These are phyloP conservation scores for Urocolius indicus DNA, from an alignment of 2,113 vertebrate genomes.

Conservation along the genomic window DNA sequence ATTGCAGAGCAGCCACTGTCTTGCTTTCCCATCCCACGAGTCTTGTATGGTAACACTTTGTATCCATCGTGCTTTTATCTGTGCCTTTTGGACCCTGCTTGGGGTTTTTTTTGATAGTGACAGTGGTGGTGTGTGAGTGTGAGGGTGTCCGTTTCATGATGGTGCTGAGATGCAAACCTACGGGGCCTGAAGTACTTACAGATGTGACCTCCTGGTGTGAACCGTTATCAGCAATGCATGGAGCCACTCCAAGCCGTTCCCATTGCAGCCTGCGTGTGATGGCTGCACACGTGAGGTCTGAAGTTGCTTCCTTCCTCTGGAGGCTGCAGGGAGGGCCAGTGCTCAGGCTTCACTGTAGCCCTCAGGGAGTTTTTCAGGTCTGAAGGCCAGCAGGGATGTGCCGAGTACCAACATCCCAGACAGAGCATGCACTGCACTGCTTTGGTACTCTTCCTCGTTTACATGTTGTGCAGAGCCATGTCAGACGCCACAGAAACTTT, in stretches of 20 bases:
- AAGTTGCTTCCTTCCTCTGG: not conserved
- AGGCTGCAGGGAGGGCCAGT: not conserved
- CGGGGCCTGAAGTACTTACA: not conserved
- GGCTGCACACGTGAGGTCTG: accelerated
- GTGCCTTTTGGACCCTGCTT: not conserved
- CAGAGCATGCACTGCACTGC: accelerated
- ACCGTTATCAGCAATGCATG: not conserved
- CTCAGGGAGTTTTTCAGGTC: not conserved
- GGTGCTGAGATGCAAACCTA: not conserved
- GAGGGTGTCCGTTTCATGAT: not conserved
- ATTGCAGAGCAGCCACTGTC: not conserved
- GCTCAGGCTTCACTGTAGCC: not conserved
- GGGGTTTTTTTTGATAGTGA: not conserved
- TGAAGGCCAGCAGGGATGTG: not conserved
- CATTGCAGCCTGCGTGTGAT: accelerated
- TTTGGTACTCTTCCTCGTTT: not conserved
- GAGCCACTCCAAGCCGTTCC: not conserved
- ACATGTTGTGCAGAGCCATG: accelerated
- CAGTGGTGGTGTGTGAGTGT: not conserved
- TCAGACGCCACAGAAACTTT: not conserved
- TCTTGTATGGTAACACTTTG: accelerated
- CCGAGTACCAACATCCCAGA: too few relatives aligned
- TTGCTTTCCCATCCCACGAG: accelerated
- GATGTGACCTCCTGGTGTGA: not conserved
- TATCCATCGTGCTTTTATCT: not conserved